phyloP scores from a whole-genome alignment of 2,113 vertebrate species.

The Platycercus adscitus region DNA sequence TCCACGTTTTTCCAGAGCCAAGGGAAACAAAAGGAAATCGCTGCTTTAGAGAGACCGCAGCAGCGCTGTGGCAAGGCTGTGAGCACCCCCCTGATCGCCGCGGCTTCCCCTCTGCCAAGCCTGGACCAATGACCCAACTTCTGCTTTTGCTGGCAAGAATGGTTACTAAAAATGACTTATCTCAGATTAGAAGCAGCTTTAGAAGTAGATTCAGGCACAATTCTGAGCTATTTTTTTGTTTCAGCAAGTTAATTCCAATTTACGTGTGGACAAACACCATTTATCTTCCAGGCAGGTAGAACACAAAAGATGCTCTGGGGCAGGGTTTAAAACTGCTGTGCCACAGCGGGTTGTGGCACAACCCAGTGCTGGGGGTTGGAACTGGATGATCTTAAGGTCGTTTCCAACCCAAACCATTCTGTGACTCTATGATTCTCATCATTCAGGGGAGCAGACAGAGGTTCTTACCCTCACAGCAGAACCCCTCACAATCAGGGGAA shows the following conservation, averaged over 20 bases:
- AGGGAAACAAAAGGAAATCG: not conserved
- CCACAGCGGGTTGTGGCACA: not conserved
- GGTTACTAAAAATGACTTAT: not conserved
- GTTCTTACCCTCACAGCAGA: not conserved
- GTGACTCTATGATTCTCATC: not conserved
- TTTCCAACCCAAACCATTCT: not conserved
- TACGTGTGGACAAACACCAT: accelerated
- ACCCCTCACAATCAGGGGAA: not conserved
- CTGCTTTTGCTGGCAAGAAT: not conserved
- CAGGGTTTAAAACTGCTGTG: not conserved
- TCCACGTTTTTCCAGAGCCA: not conserved
- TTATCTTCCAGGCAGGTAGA: not conserved
- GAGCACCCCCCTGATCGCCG: not conserved
- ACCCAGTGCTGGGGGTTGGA: not conserved
- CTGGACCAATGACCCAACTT: not conserved
- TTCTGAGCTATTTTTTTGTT: not conserved
- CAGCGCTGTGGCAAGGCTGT: not conserved
- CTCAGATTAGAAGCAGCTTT: not conserved
- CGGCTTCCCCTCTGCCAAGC: not conserved
- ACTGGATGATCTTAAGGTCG: not conserved
- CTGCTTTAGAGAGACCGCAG: not conserved
- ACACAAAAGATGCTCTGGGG: not conserved
- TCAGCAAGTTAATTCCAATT: not conserved
- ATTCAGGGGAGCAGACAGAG: not conserved
- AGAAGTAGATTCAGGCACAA: not conserved